phyloP scores from a whole-genome alignment of 2,888 invertebrate species.

The Callimorpha dominula region DNA sequence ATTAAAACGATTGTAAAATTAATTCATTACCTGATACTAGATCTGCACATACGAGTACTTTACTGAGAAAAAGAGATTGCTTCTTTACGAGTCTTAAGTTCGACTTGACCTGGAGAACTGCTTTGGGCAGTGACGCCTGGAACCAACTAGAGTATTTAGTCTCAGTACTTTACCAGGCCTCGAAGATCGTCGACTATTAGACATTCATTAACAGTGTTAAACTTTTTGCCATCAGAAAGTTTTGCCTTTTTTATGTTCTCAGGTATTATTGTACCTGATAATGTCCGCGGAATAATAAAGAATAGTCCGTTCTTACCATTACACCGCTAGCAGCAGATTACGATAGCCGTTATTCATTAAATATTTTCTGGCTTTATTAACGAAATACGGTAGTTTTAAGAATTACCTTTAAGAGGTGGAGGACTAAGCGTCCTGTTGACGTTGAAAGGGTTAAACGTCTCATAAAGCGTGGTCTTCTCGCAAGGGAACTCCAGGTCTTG shows the following conservation, averaged over 20 bases:
- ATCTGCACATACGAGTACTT: conserved; percentile 12
- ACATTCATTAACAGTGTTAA: too few relatives aligned
- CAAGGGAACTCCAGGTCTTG: conserved; percentile 95
- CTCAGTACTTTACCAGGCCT: too few relatives aligned
- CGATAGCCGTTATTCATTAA: too few relatives aligned
- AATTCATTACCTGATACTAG: neutral
- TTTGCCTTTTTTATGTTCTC: too few relatives aligned
- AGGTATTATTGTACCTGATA: too few relatives aligned
- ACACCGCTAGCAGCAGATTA: too few relatives aligned
- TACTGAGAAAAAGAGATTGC: neutral
- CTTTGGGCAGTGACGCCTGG: neutral
- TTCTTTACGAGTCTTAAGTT: too few relatives aligned
- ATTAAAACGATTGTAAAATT: neutral
- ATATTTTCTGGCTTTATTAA: too few relatives aligned
- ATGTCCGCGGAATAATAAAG: too few relatives aligned
- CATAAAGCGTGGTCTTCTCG: conserved; percentile 92
- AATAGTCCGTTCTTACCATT: too few relatives aligned
- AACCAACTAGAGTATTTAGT: neutral
- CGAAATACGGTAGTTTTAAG: neutral
- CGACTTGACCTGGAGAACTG: neutral
- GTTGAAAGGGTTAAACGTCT: conserved; percentile 94
- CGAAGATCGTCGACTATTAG: too few relatives aligned
- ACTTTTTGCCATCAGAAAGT: too few relatives aligned
- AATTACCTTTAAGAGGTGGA: conserved; percentile 79
- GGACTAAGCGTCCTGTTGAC: conserved; percentile 89